A percentile compares a stretch with the other conserved stretches of the same genome.
phyloP scores from a whole-genome alignment of 1,140 invertebrate genomes.

The Tetragonula clypearis region DNA sequence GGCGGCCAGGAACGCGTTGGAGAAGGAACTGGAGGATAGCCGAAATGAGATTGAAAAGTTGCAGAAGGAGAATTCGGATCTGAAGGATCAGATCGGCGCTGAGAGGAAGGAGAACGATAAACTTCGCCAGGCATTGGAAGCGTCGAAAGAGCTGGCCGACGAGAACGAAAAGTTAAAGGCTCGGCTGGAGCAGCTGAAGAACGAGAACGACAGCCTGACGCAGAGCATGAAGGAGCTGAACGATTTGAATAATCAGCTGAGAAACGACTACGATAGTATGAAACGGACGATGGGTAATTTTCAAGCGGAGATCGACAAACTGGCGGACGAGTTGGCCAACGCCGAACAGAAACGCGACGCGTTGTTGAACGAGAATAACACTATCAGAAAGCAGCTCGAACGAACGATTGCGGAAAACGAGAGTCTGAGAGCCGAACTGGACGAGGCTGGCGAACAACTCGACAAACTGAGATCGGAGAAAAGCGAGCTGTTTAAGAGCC shows the following conservation, averaged over 20 bases:
- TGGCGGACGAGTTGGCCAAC: not conserved
- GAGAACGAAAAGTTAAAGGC: constrained; percentile 46
- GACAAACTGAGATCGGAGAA: constrained; percentile 36
- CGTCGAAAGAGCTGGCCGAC: not conserved
- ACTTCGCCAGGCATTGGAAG: not conserved
- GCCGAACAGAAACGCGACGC: not conserved
- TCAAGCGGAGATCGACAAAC: constrained; percentile 11
- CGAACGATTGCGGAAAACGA: constrained; percentile 19
- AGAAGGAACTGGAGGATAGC: not conserved
- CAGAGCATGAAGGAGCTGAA: not conserved
- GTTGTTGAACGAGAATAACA: constrained; percentile 3
- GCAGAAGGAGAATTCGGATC: constrained; percentile 15
- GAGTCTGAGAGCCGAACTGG: not conserved
- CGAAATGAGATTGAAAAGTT: constrained; percentile 12
- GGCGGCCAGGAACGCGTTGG: not conserved
- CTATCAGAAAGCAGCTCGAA: not conserved
- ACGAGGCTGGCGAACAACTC: constrained; percentile 24
- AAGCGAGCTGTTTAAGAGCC: constrained; percentile 33
- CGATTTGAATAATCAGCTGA: not conserved
- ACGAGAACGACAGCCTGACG: constrained; percentile 11
- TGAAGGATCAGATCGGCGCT: not conserved
- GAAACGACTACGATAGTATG: not conserved
- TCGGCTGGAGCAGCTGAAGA: constrained; percentile 32
- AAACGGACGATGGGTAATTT: constrained; percentile 40
- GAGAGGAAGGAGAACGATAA: constrained; percentile 12